A percentile compares a stretch with the other conserved stretches of the same genome.
phyloP scores from a whole-genome alignment of 2,797 vertebrate species.

The Rhinophrynus dorsalis region DNA sequence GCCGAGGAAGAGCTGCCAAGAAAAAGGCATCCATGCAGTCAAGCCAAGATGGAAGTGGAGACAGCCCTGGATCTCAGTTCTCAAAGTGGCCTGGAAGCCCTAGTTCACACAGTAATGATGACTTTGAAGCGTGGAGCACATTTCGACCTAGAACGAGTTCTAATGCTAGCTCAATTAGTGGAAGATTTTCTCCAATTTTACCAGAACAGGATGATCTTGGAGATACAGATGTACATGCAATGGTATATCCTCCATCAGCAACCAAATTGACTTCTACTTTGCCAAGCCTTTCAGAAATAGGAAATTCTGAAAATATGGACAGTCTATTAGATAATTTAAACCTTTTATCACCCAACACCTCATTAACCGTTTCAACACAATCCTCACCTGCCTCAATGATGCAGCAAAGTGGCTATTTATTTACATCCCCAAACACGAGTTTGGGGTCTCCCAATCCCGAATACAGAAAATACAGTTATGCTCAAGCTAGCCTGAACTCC shows the following conservation, averaged over 20 bases:
- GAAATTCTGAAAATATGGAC: slow-evolving; percentile 95
- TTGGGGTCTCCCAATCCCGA: slow-evolving; percentile 84
- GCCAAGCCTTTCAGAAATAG: slow-evolving; percentile 95
- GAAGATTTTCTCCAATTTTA: slow-evolving; percentile 93
- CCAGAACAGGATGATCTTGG: slow-evolving; percentile 91
- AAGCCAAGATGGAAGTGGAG: slow-evolving; percentile 85
- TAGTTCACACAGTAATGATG: slow-evolving; percentile 95
- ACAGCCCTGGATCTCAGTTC: slow-evolving; percentile 91
- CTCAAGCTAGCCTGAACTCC: slow-evolving; percentile 81
- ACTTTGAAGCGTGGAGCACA: slow-evolving; percentile 93
- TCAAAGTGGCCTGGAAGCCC: slow-evolving; percentile 97
- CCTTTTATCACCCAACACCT: slow-evolving; percentile 89
- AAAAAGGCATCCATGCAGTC: slow-evolving; percentile 93
- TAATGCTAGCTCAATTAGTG: slow-evolving; percentile 93
- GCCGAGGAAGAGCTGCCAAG: slow-evolving; percentile 94
- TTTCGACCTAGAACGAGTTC: slow-evolving; percentile 94
- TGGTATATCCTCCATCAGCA: slow-evolving; percentile 87
- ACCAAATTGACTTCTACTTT: slow-evolving; percentile 93
- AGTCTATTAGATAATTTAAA: slow-evolving; percentile 97
- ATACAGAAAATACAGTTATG: slow-evolving; percentile 90
- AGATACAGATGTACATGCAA: slow-evolving; percentile 85
- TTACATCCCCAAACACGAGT: slow-evolving; percentile 82
- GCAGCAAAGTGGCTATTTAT: slow-evolving; percentile 85
- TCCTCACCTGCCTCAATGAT: slow-evolving; percentile 87
- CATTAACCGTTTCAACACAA: slow-evolving; percentile 83